Evolutionary conservation across 2,113 vertebrate species (phyloP).

Genomic region (Hippocampus comes): DNA sequence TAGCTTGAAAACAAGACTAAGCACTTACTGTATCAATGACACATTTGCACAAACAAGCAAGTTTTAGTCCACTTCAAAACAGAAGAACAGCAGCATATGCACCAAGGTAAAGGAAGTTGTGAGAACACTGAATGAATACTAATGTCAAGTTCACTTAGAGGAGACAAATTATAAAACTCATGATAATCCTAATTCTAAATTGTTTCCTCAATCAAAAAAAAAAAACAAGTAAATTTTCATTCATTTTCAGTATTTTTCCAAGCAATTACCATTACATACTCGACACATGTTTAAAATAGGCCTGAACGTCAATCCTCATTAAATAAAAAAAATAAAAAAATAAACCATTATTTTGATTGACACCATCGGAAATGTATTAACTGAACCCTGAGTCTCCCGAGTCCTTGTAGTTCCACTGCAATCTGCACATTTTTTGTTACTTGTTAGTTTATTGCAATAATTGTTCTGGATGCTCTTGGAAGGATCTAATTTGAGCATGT

Average conservation of each 20-base stretch:
- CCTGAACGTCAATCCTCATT: too few species aligned
- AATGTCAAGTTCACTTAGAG: constrained; percentile 29
- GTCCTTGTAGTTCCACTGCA: too few species aligned
- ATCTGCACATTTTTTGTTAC: background rate
- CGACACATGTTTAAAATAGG: too few species aligned
- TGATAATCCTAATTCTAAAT: too few species aligned
- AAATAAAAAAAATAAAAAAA: too few species aligned
- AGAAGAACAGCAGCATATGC: background rate
- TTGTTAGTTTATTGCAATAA: background rate
- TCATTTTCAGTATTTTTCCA: too few species aligned
- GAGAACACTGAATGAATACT: background rate
- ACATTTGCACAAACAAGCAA: background rate
- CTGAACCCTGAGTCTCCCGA: too few species aligned
- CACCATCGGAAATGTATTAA: too few species aligned
- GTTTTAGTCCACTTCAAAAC: background rate
- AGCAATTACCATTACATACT: too few species aligned
- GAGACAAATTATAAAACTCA: background rate
- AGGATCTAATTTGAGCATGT: background rate
- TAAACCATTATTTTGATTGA: too few species aligned
- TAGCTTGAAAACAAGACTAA: background rate
- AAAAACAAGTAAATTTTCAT: too few species aligned
- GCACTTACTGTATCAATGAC: constrained; percentile 9
- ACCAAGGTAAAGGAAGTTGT: background rate
- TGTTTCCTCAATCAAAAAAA: too few species aligned
- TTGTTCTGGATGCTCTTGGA: background rate